Evolutionary conservation across 2,113 vertebrate species (phyloP).

Genomic region (Charina bottae): DNA sequence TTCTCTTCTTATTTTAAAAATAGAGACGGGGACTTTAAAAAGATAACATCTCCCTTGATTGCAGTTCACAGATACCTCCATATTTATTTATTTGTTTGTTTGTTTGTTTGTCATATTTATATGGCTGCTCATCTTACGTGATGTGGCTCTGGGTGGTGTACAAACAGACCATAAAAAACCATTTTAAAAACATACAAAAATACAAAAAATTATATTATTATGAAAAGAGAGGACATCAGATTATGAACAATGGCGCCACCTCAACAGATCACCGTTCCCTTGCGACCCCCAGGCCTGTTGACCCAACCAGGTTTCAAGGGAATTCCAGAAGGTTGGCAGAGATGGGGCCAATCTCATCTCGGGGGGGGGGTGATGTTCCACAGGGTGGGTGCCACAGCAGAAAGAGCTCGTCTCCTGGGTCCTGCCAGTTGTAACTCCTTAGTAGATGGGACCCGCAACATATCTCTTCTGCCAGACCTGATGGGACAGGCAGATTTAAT

Average conservation of each 20-base stretch:
- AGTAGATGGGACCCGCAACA: too few relatives aligned
- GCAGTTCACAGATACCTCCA: not conserved
- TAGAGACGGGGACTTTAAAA: not conserved
- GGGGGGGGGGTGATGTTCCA: not conserved
- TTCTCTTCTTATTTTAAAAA: not conserved
- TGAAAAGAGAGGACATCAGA: not conserved
- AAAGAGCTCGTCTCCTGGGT: not conserved
- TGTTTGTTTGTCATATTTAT: not conserved
- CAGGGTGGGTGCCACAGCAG: not conserved
- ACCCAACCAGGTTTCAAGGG: not conserved
- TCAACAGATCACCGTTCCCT: not conserved
- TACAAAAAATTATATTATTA: not conserved
- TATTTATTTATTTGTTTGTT: not conserved
- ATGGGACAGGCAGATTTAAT: too few relatives aligned
- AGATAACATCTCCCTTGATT: not conserved
- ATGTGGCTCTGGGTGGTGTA: too few relatives aligned
- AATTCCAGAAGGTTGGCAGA: not conserved
- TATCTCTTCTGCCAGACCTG: too few relatives aligned
- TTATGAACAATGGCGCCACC: not conserved
- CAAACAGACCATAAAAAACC: too few relatives aligned
- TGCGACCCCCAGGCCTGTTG: not conserved
- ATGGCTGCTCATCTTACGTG: not conserved
- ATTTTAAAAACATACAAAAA: not conserved
- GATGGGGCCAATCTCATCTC: not conserved
- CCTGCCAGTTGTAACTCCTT: too few relatives aligned